phyloP scores from a whole-genome alignment of 2,888 invertebrate species.

The Epinotia nisella region DNA sequence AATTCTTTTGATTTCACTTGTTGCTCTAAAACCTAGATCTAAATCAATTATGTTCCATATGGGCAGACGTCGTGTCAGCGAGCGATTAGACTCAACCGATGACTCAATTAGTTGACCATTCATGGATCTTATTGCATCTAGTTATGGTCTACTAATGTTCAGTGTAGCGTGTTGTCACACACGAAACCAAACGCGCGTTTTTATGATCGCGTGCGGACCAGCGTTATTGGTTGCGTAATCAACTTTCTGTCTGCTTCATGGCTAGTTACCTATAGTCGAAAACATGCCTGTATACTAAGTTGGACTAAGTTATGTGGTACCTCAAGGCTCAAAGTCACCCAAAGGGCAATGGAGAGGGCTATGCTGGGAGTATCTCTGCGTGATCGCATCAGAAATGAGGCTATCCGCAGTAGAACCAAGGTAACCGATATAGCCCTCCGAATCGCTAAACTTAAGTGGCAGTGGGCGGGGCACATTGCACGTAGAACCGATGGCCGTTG shows the following conservation, averaged over 20 bases:
- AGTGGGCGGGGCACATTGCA: no score
- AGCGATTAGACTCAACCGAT: neutral
- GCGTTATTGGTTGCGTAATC: slow-evolving; percentile 36
- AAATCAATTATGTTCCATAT: neutral
- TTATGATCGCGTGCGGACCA: slow-evolving; percentile 35
- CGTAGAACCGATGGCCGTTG: no score
- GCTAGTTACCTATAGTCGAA: neutral
- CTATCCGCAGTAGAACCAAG: no score
- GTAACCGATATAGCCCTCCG: no score
- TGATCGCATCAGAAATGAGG: no score
- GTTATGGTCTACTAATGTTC: neutral
- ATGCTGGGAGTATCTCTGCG: no score
- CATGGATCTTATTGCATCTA: no score
- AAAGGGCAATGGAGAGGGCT: no score
- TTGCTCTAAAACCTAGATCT: neutral
- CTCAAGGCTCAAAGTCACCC: no score
- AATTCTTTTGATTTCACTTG: no score
- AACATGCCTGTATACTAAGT: neutral
- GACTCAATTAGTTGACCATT: no score
- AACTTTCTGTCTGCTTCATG: slow-evolving; percentile 32
- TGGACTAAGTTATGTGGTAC: neutral
- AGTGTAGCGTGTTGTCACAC: neutral
- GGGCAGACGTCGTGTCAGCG: slow-evolving; percentile 1
- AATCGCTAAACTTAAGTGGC: no score
- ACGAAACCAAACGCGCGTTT: slow-evolving; percentile 17